A percentile compares a stretch with the other conserved stretches of the same genome.
Conservation (phyloP, 2,797 vertebrate genomes). For the Xyrichtys novacula region DNA sequence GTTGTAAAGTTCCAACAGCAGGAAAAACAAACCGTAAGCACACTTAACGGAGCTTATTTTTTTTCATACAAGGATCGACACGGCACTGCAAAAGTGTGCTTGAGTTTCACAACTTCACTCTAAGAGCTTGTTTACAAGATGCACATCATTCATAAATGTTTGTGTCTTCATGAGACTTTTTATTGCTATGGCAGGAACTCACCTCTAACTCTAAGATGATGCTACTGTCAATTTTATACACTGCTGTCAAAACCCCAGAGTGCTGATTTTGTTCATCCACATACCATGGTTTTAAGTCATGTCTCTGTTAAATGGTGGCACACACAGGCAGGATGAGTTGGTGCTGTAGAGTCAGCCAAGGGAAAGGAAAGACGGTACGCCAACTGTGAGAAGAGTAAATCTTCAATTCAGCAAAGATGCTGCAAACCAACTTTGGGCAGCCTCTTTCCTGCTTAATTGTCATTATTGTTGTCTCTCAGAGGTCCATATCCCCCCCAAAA, state of each 20-base stretch:
- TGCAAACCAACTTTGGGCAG: slow-evolving; percentile 50
- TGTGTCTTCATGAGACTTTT: slow-evolving; percentile 62
- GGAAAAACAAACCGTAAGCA: slow-evolving; percentile 76
- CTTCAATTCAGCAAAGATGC: slow-evolving; percentile 21
- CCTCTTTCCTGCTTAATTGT: slow-evolving; percentile 56
- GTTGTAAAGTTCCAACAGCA: slow-evolving; percentile 72
- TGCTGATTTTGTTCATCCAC: slow-evolving; percentile 25
- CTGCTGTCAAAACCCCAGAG: slow-evolving; percentile 34
- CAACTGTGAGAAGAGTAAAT: slow-evolving; percentile 12
- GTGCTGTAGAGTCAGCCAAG: slow-evolving; percentile 9
- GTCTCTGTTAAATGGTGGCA: slow-evolving; percentile 39
- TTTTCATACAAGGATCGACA: slow-evolving; percentile 35
- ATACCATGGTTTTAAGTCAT: slow-evolving; percentile 18
- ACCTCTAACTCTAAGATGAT: slow-evolving; percentile 46
- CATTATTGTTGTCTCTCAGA: slow-evolving; percentile 71
- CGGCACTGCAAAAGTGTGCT: slow-evolving; percentile 41
- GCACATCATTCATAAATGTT: slow-evolving; percentile 65
- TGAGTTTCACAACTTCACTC: slow-evolving; percentile 60
- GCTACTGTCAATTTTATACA: slow-evolving; percentile 59
- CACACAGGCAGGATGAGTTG: slow-evolving; percentile 20
- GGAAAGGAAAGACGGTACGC: neutral
- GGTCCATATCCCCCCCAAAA: slow-evolving; percentile 68
- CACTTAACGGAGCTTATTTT: slow-evolving; percentile 68
- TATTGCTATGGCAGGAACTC: slow-evolving; percentile 56
- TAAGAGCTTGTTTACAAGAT: slow-evolving; percentile 80